phyloP scores from a whole-genome alignment of 2,113 vertebrate species.

The Pithys albifrons region DNA sequence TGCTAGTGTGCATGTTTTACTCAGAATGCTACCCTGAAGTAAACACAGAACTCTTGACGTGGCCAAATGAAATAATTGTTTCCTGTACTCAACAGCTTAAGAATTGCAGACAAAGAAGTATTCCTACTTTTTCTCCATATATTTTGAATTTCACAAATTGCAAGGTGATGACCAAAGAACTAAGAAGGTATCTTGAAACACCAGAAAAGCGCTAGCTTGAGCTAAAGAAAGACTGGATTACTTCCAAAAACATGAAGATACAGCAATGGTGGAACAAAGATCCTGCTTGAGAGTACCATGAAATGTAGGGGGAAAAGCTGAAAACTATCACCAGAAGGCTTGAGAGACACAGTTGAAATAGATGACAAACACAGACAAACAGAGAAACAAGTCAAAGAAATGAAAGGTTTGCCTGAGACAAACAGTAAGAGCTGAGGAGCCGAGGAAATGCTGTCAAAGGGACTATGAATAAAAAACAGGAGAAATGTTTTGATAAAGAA shows the following conservation, averaged over 20 bases:
- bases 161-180: neutral
- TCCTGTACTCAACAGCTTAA: neutral
- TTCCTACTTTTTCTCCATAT: neutral
- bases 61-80: neutral
- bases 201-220: neutral
- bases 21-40: neutral
- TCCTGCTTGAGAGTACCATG: neutral
- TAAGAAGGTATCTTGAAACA: neutral
- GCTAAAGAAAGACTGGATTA: neutral
- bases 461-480: neutral
- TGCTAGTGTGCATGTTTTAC: neutral
- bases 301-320: neutral
- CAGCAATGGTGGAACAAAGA: neutral
- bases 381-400: neutral
- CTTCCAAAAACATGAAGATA: neutral
- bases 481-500: neutral
- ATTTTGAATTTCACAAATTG: neutral
- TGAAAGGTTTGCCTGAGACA: neutral
- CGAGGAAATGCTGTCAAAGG: neutral
- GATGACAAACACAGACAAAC: slow-evolving; percentile 6
- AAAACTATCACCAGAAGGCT: neutral
- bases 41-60: neutral
- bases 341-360: neutral
- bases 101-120: neutral
- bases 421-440: neutral